Evolutionary conservation across 1,140 invertebrate genomes (phyloP).

Genomic region (Aporrectodea caliginosa): DNA sequence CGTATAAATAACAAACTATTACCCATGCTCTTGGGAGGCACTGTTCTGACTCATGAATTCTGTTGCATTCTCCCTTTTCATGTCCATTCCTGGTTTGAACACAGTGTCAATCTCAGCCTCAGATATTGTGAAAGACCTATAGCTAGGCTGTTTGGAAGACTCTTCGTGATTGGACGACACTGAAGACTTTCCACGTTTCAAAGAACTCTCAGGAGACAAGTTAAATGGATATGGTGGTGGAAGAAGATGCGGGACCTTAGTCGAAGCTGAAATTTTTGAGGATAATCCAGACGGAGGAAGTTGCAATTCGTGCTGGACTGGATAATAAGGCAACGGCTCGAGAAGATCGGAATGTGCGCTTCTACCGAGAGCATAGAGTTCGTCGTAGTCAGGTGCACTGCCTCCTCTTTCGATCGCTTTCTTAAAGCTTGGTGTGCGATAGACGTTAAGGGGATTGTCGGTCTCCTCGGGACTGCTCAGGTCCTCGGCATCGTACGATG

Average conservation of each 20-base stretch:
- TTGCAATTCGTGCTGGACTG: background rate
- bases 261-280: background rate
- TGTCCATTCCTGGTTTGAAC: background rate
- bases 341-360: background rate
- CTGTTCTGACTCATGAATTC: background rate
- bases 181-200: background rate
- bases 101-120: background rate
- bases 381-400: background rate
- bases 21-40: background rate
- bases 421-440: conserved; percentile 7
- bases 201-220: background rate
- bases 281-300: background rate
- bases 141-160: background rate
- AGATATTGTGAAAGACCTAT: too few relatives aligned
- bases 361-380: background rate
- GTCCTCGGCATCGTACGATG: background rate
- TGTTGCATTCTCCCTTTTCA: background rate
- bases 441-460: background rate
- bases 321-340: background rate
- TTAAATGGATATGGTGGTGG: background rate
- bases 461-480: conserved; percentile 11
- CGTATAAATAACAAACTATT: background rate
- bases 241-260: background rate
- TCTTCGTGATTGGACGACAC: background rate
- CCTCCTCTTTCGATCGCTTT: conserved; percentile 8